Conservation (phyloP, 2,888 invertebrate genomes). For the Thecocarcelia acutangulata region DNA sequence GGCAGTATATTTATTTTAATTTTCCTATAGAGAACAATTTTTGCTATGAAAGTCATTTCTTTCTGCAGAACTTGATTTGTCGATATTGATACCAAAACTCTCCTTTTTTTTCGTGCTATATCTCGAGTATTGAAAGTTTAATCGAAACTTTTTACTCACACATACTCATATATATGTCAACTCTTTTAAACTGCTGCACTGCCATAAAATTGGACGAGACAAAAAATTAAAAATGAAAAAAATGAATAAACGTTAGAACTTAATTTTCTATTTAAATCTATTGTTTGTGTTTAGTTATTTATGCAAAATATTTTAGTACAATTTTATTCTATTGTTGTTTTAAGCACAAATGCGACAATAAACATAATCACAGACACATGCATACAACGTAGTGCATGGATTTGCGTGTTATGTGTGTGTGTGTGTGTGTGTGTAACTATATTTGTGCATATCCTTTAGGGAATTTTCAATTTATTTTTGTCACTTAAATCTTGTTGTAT, state of each 20-base stretch:
- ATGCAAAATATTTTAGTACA: slow-evolving; percentile 67
- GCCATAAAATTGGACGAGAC: slow-evolving; percentile 1
- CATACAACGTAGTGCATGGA: no score
- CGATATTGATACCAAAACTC: no score
- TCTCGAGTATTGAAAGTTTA: background rate
- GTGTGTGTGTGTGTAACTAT: slow-evolving; percentile 53
- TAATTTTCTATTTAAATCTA: slow-evolving; percentile 67
- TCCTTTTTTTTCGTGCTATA: no score
- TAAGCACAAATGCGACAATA: slow-evolving; percentile 9
- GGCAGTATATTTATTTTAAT: no score
- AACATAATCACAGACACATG: slow-evolving; percentile 17
- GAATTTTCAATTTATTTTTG: slow-evolving; percentile 69
- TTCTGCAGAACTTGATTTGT: no score
- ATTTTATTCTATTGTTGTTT: slow-evolving; percentile 63
- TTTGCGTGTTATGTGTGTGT: slow-evolving; percentile 18
- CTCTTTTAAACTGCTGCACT: slow-evolving; percentile 15
- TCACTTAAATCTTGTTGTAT: slow-evolving; percentile 67
- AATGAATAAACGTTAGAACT: slow-evolving; percentile 65
- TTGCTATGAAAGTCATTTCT: no score
- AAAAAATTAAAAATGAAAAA: background rate
- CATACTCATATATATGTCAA: no score
- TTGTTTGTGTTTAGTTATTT: slow-evolving; percentile 68
- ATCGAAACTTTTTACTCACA: background rate
- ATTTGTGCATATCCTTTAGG: slow-evolving; percentile 60
- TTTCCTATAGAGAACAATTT: no score